Percentiles rank a stretch among this genome's conserved stretches.
These are phyloP conservation scores for Trissolcus japonicus DNA, from an alignment of 2,888 invertebrate genomes.

Conservation along the genomic window DNA sequence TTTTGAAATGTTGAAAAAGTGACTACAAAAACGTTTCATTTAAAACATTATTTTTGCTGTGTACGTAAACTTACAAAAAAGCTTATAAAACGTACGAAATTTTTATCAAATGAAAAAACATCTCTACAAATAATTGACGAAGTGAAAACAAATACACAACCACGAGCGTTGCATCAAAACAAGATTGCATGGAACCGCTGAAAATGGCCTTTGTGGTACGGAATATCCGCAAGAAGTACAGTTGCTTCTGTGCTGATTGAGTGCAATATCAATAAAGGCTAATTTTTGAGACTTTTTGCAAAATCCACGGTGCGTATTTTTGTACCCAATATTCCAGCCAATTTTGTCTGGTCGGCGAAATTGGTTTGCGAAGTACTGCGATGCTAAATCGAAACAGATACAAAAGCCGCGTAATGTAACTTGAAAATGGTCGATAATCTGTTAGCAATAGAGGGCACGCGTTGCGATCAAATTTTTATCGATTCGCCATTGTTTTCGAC, in stretches of 20 bases:
- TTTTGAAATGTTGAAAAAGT: no score
- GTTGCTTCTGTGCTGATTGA: conserved; percentile 37
- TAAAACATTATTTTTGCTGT: no score
- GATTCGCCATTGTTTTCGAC: conserved; percentile 35
- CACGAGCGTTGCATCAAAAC: no score
- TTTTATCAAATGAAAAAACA: conserved; percentile 1
- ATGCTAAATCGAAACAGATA: conserved; percentile 44
- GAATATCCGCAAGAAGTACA: conserved; percentile 33
- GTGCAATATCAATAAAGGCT: conserved; percentile 32
- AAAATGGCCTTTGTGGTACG: conserved; percentile 22
- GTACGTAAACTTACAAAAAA: no score
- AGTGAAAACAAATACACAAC: no score
- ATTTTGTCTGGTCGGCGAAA: conserved; percentile 37
- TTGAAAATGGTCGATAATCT: conserved; percentile 45
- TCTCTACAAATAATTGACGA: no score
- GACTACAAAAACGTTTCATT: no score
- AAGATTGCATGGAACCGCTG: neutral
- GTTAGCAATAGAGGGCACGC: conserved; percentile 30
- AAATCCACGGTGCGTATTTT: conserved; percentile 34
- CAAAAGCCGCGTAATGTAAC: conserved; percentile 39
- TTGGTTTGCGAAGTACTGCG: conserved; percentile 38
- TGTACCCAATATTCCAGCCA: conserved; percentile 40
- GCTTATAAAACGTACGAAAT: no score
- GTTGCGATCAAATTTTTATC: conserved; percentile 37
- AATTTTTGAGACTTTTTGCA: conserved; percentile 35